Evolutionary conservation across 2,888 invertebrate species (phyloP).

Genomic region (Trichopria drosophilae): DNA sequence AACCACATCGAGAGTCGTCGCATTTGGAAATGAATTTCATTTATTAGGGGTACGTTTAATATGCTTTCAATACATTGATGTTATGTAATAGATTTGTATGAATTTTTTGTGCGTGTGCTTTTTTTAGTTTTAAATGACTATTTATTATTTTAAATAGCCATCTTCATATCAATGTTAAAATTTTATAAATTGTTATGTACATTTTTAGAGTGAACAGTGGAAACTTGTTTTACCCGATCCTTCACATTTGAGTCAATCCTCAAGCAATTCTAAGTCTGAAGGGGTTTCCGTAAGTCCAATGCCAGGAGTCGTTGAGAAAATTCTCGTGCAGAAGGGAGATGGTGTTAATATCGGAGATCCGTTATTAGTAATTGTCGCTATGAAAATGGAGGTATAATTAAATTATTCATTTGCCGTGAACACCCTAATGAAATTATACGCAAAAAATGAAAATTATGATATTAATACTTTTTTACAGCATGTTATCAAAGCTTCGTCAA

Average conservation of each 20-base stretch:
- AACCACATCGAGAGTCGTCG: slow-evolving; percentile 63
- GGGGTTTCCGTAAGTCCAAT: slow-evolving; percentile 84
- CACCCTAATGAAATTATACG: background rate
- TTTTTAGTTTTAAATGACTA: slow-evolving; percentile 6
- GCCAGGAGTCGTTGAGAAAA: slow-evolving; percentile 92
- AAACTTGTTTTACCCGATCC: slow-evolving; percentile 67
- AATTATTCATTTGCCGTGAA: slow-evolving; percentile 7
- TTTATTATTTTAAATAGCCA: slow-evolving; percentile 1
- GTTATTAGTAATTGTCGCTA: slow-evolving; percentile 92
- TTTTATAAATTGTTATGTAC: slow-evolving; percentile 7
- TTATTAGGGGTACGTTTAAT: too few relatives aligned
- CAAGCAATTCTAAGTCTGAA: too few relatives aligned
- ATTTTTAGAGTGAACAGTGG: slow-evolving; percentile 68
- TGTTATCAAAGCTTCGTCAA: slow-evolving; percentile 80
- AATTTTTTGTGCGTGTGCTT: too few relatives aligned
- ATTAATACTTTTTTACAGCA: slow-evolving; percentile 62
- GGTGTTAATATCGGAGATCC: slow-evolving; percentile 84
- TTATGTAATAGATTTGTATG: too few relatives aligned
- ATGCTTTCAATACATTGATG: too few relatives aligned
- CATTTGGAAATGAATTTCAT: slow-evolving; percentile 64
- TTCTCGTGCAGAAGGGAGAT: slow-evolving; percentile 82
- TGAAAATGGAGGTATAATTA: slow-evolving; percentile 92
- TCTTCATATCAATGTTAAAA: background rate
- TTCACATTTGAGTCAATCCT: too few relatives aligned
- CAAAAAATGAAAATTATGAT: background rate